phyloP scores from a whole-genome alignment of 1,140 invertebrate species.

The Sipha flava region DNA sequence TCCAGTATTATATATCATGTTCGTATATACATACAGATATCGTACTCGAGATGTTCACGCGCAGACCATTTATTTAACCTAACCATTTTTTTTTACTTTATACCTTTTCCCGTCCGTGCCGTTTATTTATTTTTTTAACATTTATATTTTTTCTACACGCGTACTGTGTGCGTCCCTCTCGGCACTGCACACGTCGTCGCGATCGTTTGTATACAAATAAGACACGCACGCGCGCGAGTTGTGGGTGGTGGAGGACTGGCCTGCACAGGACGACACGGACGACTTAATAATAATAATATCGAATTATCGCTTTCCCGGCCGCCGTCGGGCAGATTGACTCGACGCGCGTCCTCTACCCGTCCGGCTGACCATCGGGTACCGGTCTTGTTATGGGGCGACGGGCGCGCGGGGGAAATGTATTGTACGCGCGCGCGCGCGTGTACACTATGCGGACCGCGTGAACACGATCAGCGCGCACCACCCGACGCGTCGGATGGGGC shows the following conservation, averaged over 20 bases:
- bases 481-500: no score
- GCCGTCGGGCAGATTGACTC: background rate
- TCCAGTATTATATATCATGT: background rate
- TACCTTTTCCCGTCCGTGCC: background rate
- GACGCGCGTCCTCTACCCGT: no score
- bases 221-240: no score
- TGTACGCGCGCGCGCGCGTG: background rate
- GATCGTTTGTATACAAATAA: no score
- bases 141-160: no score
- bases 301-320: background rate
- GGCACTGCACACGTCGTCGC: no score
- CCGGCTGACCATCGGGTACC: no score
- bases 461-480: no score
- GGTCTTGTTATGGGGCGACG: no score
- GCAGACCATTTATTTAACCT: background rate
- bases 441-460: background rate
- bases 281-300: slow-evolving; percentile 11
- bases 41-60: background rate
- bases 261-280: background rate
- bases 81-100: no score
- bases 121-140: background rate
- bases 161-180: no score
- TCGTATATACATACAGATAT: background rate
- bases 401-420: background rate
- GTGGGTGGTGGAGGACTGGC: background rate